Conservation (phyloP, 2,797 vertebrate genomes). For the Lagodon rhomboides region DNA sequence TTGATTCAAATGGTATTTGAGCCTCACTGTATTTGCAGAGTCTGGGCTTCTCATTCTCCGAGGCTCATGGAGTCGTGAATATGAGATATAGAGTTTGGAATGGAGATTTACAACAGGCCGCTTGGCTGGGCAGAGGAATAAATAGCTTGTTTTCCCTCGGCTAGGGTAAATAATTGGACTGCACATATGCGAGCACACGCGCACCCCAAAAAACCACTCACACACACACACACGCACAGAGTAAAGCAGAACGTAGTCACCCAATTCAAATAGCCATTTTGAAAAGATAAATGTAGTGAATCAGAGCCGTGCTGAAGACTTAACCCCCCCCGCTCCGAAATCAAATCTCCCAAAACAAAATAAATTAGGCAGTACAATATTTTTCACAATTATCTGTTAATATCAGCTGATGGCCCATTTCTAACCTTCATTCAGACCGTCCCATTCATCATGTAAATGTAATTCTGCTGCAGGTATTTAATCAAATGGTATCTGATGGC, state of each 20-base stretch:
- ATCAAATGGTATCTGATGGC: conserved; percentile 94
- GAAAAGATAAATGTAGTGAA: conserved; percentile 85
- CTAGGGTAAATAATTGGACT: conserved; percentile 80
- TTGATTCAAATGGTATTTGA: conserved; percentile 73
- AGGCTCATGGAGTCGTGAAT: conserved; percentile 62
- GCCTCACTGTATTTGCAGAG: conserved; percentile 55
- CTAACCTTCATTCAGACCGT: conserved; percentile 88
- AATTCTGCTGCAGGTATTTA: conserved; percentile 95
- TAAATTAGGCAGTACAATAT: conserved; percentile 88
- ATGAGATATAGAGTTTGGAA: conserved; percentile 71
- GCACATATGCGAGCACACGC: conserved; percentile 48
- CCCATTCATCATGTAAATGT: conserved; percentile 95
- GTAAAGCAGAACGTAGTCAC: conserved; percentile 64
- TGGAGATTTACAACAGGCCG: conserved; percentile 79
- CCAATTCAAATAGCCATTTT: conserved; percentile 82
- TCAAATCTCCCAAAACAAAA: conserved; percentile 88
- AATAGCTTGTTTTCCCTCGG: conserved; percentile 73
- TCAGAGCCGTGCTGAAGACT: conserved; percentile 68
- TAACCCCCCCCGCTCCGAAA: conserved; percentile 56
- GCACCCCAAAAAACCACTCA: conserved; percentile 4
- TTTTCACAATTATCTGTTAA: conserved; percentile 89
- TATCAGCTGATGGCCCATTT: conserved; percentile 89
- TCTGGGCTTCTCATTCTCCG: conserved; percentile 53
- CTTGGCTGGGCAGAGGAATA: conserved; percentile 60
- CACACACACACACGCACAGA: conserved; percentile 22